Evolutionary conservation across 1,140 invertebrate genomes (phyloP), one percentile per base, ranked within the genome.

Genomic region (Aphelenchoides besseyi): DNA sequence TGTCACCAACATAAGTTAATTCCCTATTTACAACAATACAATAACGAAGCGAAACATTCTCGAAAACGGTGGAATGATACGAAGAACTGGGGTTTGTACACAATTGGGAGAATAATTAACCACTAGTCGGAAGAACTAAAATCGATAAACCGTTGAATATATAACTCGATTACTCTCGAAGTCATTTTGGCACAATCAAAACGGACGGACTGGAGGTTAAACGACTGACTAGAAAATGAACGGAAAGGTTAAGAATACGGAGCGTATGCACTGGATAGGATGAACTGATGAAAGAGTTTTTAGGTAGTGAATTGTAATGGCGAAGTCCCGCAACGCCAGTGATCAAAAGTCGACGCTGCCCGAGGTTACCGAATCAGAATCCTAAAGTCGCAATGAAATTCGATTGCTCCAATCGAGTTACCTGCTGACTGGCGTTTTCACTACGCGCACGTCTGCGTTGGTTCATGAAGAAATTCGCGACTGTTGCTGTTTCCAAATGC

Each of bases 391-490:
- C 41, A 48, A 16, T 48, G 41, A 48, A 23, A 48, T 16, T 23
- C 12, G 41, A 48, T 23, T 12, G 41, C 41, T 23, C n/a, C n/a
- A n/a, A 23, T 12, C 41, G 12, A 48, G 12, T 23, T 23, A 48
- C 41, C 41, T 48, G 41, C 41, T 48, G 41, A 48, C 12, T 48
- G 12, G 41, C 12, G 23, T 48, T 12, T 12, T 48, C 41, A 23
- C 41, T 23, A 16, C 41, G 12, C 41, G 41, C 23, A 16, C 41
- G 41, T 48, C 41, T 48, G 12, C 41, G 41, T 23, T 48, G 41
- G 23, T 48, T 48, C 96, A 99, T 99, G 88, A 98, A 98, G 89
- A 98, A 99, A 86, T 99, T 99, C 23, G 95, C 95, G 23, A 99
- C 96, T 23, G 96, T 99, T 35, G 94, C 96, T 30, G 96, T 94